Evolutionary conservation across 2,888 invertebrate genomes (phyloP).

Genomic region (Drosophila paramelanica): DNA sequence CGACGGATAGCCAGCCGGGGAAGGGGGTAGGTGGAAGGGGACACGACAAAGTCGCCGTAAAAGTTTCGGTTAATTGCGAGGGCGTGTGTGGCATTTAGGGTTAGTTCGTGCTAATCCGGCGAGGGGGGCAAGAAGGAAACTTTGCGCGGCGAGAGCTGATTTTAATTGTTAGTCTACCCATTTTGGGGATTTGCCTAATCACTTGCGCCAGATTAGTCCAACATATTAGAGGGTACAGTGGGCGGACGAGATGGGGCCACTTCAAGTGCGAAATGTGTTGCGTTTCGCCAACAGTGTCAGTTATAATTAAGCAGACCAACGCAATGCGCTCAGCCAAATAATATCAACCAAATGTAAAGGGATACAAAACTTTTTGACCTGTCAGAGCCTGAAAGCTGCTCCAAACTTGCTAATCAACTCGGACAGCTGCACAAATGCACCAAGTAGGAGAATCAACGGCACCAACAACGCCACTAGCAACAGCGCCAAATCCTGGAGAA

Average conservation of each 20-base stretch:
- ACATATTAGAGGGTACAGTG: constrained; percentile 8
- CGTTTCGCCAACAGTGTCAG: constrained; percentile 55
- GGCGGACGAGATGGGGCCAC: background rate
- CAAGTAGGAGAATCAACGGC: background rate
- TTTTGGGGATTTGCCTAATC: constrained; percentile 71
- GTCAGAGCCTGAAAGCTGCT: constrained; percentile 23
- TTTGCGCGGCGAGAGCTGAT: constrained; percentile 49
- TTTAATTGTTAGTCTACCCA: constrained; percentile 69
- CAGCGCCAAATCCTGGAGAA: background rate
- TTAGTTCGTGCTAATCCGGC: constrained; percentile 14
- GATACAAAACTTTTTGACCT: constrained; percentile 60
- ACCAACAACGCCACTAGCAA: background rate
- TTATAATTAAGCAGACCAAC: constrained; percentile 61
- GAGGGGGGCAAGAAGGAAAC: constrained; percentile 4
- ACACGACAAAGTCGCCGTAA: constrained; percentile 30
- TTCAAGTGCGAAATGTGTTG: constrained; percentile 50
- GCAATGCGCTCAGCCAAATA: constrained; percentile 45
- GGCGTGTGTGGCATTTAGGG: constrained; percentile 29
- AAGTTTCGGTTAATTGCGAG: constrained; percentile 70
- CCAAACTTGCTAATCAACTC: constrained; percentile 62
- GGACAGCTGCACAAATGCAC: constrained; percentile 54
- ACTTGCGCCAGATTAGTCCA: constrained; percentile 65
- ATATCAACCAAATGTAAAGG: constrained; percentile 51
- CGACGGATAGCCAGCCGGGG: background rate
- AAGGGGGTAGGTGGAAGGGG: too few relatives aligned